These are phyloP conservation scores for Cryptosula pallasiana DNA, from an alignment of 2,888 invertebrate species.

Conservation along the genomic window DNA sequence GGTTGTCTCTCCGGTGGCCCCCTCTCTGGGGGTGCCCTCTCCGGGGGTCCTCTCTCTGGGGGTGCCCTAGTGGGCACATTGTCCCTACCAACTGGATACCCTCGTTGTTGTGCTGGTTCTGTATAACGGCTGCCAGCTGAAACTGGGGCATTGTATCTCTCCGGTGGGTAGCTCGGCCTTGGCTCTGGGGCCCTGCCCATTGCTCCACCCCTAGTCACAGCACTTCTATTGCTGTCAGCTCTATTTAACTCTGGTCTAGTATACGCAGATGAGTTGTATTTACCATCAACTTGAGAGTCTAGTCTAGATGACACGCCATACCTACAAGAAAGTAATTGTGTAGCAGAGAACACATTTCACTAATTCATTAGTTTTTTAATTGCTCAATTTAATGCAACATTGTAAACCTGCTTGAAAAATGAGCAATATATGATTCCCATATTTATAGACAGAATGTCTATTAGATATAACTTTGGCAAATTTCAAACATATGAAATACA, in stretches of 20 bases:
- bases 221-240: background rate
- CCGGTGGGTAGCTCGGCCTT: background rate
- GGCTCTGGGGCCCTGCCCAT: background rate
- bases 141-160: background rate
- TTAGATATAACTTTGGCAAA: too few species aligned
- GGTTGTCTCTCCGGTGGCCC: background rate
- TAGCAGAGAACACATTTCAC: too few species aligned
- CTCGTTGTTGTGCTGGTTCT: background rate
- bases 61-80: background rate
- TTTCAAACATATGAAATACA: too few species aligned
- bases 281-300: background rate
- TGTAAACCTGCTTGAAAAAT: too few species aligned
- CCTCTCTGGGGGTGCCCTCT: background rate
- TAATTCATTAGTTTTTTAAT: too few species aligned
- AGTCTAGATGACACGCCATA: background rate
- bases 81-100: constrained; percentile 12
- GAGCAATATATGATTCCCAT: too few species aligned
- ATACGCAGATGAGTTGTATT: background rate
- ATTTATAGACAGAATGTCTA: too few species aligned
- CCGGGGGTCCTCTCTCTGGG: background rate
- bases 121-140: background rate
- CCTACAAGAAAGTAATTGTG: too few species aligned
- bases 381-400: too few species aligned
- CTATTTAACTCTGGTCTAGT: background rate
- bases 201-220: background rate